phyloP scores from a whole-genome alignment of 2,797 vertebrate species.

The Darevskia nairensis region DNA sequence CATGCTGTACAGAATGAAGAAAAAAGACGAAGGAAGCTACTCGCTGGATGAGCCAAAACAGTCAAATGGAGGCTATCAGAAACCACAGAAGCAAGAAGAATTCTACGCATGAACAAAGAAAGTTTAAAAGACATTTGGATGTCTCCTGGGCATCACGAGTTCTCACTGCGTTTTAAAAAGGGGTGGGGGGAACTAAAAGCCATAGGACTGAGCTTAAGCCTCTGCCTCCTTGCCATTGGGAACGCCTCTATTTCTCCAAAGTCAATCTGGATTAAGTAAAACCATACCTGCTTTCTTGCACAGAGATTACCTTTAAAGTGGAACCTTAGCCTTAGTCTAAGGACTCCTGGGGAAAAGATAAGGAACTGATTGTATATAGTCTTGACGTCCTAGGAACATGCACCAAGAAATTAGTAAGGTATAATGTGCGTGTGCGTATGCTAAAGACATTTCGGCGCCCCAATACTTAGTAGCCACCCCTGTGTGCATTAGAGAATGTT shows the following conservation, averaged over 20 bases:
- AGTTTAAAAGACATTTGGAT: constrained; percentile 54
- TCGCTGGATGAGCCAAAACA: constrained; percentile 80
- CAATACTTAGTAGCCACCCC: constrained; percentile 49
- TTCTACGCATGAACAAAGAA: constrained; percentile 83
- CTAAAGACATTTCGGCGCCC: constrained; percentile 42
- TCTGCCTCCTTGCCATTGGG: constrained; percentile 62
- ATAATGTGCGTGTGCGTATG: constrained; percentile 56
- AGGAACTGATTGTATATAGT: constrained; percentile 67
- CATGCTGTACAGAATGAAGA: constrained; percentile 87
- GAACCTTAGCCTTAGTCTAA: constrained; percentile 61
- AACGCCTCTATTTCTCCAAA: constrained; percentile 64
- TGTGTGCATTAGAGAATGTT: constrained; percentile 25
- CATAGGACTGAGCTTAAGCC: constrained; percentile 66
- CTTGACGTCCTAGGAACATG: constrained; percentile 59
- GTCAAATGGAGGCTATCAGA: constrained; percentile 80
- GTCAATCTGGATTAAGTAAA: constrained; percentile 68
- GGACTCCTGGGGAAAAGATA: constrained; percentile 66
- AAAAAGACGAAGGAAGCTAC: constrained; percentile 84
- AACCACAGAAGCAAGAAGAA: constrained; percentile 84
- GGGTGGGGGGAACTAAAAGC: constrained; percentile 67
- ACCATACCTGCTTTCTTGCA: constrained; percentile 67
- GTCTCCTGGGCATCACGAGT: constrained; percentile 69
- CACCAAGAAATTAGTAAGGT: constrained; percentile 57
- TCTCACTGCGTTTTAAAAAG: constrained; percentile 67
- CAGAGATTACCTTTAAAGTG: constrained; percentile 44